Percentiles rank a stretch among this genome's conserved stretches.
Conservation (phyloP, 2,113 vertebrate species). For the Megaceryle maxima region DNA sequence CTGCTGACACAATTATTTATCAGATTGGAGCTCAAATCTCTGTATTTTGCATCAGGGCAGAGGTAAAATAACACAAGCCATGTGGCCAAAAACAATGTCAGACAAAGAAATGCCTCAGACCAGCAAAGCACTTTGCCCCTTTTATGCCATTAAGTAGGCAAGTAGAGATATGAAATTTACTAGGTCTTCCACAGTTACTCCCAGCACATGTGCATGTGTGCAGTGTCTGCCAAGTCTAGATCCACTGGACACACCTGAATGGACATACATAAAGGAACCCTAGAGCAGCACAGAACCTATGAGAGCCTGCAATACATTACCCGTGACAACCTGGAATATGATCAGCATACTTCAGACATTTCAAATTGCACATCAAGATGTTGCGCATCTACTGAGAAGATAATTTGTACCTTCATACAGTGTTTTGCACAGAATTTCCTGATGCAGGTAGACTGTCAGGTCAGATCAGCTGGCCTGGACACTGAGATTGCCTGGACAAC, state of each 20-base stretch:
- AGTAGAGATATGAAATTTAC: not conserved
- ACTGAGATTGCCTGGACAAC: not conserved
- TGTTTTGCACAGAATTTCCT: not conserved
- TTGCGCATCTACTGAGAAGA: not conserved
- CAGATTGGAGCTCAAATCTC: not conserved
- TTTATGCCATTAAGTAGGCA: not conserved
- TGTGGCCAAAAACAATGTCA: not conserved
- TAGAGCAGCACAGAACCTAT: not conserved
- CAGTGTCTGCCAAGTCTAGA: not conserved
- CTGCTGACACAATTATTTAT: not conserved
- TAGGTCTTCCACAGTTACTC: not conserved
- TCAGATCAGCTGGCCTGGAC: not conserved
- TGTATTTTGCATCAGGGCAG: not conserved
- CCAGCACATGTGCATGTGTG: rapidly evolving
- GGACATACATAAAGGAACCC: not conserved
- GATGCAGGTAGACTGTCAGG: not conserved
- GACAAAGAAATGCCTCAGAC: not conserved
- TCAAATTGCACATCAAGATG: not conserved
- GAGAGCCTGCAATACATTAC: not conserved
- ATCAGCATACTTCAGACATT: not conserved
- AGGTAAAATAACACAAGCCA: not conserved
- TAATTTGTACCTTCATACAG: not conserved
- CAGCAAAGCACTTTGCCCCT: not conserved
- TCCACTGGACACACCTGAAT: not conserved
- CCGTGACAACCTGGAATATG: not conserved